Evolutionary conservation across 2,888 invertebrate species (phyloP), one percentile per base, ranked within the genome.

Genomic region (Adelphocoris suturalis): DNA sequence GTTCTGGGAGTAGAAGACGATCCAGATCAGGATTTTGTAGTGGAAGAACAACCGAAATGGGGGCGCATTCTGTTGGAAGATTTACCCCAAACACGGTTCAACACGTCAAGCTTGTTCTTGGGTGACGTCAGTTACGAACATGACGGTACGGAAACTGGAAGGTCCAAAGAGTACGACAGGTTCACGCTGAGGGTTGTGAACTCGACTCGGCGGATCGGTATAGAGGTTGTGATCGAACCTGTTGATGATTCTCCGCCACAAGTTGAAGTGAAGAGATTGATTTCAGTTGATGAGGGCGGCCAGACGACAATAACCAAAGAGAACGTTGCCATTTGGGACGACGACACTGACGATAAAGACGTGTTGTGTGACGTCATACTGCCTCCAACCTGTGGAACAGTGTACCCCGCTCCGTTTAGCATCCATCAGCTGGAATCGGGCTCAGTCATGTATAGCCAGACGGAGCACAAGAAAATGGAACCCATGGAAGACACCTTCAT

Each of bases 221-320:
- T 91, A 27, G 89, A 91, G 28, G 91, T 91, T 28, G 47, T 88
- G 47, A 86, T 91, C 27, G 82, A 90, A 16, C 91, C 91, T 11
- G 82, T 91, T 12, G 91, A 91, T 80, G 91, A 91, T 55, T 48
- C 81, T 13, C 89, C 91, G 14, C 90, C 91, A 0, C 75, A 75
- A 48, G 48, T 90, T 13, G 76, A 86, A 52, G 68, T 90, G 12
- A 88, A 90, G 61, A n/a, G 85, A 16, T 80, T 76, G 13, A 48
- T 90, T 16, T 57, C 82, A 9, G 90, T 90, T 12, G 82, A 87
- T 47, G 90, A 90, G 57, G 90, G 90, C 12, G 82, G 88, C 1
- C 55, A 87, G 52, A 52, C 52, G 23, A 55, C 61, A 12, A 28
- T 90, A 9, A 57, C 87, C 12, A 47, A 57, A 37, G 76, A 88